Evolutionary conservation across 2,797 vertebrate species (phyloP).

Genomic region (Hydrocynus forskahlii): DNA sequence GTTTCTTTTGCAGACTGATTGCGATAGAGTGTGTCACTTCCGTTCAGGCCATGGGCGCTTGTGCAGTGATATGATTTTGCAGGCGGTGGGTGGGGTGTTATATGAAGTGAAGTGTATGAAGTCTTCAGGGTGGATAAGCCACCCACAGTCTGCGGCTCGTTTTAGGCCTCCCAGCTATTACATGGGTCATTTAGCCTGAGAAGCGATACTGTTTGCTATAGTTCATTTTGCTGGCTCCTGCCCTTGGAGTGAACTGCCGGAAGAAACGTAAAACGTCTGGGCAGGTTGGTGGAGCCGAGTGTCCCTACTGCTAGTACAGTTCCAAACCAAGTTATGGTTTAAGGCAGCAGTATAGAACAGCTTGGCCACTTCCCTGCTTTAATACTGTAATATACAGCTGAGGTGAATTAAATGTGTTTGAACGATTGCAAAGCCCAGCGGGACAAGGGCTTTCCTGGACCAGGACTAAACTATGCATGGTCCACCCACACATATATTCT

Average conservation of each 20-base stretch:
- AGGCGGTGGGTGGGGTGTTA: neutral
- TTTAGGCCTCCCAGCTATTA: constrained; percentile 63
- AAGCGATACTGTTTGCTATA: constrained; percentile 54
- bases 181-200: constrained; percentile 63
- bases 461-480: neutral
- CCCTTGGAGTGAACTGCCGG: constrained; percentile 62
- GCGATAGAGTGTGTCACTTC: neutral
- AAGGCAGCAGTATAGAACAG: neutral
- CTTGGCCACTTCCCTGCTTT: neutral
- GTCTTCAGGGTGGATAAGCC: constrained; percentile 10
- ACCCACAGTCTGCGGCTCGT: constrained; percentile 28
- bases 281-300: neutral
- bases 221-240: constrained; percentile 66
- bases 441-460: neutral
- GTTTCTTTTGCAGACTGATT: constrained; percentile 3
- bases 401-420: neutral
- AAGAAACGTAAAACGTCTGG: constrained; percentile 39
- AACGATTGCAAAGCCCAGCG: neutral
- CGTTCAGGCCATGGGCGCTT: neutral
- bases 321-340: neutral
- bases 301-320: constrained; percentile 9
- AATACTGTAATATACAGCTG: neutral
- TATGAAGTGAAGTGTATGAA: constrained; percentile 20
- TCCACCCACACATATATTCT: neutral
- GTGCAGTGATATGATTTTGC: neutral